Evolutionary conservation across 1,140 invertebrate species (phyloP).

Genomic region (Drosophila ambigua): DNA sequence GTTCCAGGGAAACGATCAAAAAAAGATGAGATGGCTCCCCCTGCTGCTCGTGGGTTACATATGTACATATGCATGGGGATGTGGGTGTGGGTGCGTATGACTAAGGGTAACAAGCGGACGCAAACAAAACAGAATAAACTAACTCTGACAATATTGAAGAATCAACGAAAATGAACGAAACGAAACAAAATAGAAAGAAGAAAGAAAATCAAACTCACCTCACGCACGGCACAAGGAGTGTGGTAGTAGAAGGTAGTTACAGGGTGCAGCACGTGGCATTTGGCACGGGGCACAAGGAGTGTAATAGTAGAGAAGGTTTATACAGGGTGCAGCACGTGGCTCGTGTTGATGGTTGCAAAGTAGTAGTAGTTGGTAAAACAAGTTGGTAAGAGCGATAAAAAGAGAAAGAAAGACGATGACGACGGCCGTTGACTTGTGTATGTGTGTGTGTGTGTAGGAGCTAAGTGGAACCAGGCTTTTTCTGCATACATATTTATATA

Average conservation of each 20-base stretch:
- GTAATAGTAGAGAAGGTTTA: conserved; percentile 41
- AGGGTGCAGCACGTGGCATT: conserved; percentile 40
- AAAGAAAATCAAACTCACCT: conserved; percentile 66
- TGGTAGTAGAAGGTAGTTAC: conserved; percentile 52
- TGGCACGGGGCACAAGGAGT: conserved; percentile 49
- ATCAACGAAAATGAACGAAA: conserved; percentile 36
- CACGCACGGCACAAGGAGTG: conserved; percentile 39
- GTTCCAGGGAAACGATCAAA: not conserved
- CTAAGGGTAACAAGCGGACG: conserved; percentile 46
- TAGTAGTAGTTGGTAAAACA: conserved; percentile 6
- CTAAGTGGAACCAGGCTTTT: not conserved
- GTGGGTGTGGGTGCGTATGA: conserved; percentile 16
- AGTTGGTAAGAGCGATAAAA: conserved; percentile 26
- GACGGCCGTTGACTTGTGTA: not conserved
- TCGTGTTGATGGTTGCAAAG: conserved; percentile 20
- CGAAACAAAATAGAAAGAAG: conserved; percentile 19
- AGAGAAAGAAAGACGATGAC: conserved; percentile 26
- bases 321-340: conserved; percentile 22
- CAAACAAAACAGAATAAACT: conserved; percentile 19
- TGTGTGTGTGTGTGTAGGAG: conserved; percentile 3
- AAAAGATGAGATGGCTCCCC: not conserved
- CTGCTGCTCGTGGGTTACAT: conserved; percentile 6
- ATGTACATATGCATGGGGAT: not conserved
- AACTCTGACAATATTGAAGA: conserved; percentile 22
- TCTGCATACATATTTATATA: not conserved